Percentiles rank a stretch among this genome's conserved stretches.
phyloP scores from a whole-genome alignment of 2,888 invertebrate genomes.

The Brachynemurus nebulosus region DNA sequence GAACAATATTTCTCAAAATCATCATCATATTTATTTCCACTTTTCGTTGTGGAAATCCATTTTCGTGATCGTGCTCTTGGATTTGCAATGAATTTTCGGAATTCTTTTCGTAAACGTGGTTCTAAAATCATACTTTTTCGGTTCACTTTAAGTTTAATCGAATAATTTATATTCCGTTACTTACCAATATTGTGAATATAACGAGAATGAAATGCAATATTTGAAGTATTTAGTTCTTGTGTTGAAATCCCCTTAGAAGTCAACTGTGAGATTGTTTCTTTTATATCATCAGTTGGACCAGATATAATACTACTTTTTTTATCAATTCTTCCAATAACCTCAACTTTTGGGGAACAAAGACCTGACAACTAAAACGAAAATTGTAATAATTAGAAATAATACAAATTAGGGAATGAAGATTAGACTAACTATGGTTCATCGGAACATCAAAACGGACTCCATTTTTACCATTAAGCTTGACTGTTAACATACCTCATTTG shows the following conservation, averaged over 20 bases:
- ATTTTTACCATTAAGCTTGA: too few species aligned
- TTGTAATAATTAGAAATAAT: background rate
- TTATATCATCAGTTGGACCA: slow-evolving; percentile 56
- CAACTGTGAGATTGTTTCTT: slow-evolving; percentile 48
- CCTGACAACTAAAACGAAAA: slow-evolving; percentile 30
- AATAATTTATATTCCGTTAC: background rate
- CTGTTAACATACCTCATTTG: too few species aligned
- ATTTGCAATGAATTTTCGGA: slow-evolving; percentile 47
- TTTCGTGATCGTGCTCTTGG: slow-evolving; percentile 53
- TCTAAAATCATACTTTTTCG: slow-evolving; percentile 21
- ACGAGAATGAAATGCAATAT: slow-evolving; percentile 80
- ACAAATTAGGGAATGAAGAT: background rate
- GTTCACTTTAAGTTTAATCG: background rate
- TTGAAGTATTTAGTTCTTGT: slow-evolving; percentile 68
- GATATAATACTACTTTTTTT: too few species aligned
- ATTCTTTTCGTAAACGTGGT: slow-evolving; percentile 46
- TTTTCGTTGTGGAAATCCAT: slow-evolving; percentile 71
- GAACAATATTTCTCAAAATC: slow-evolving; percentile 56
- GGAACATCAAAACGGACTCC: too few species aligned
- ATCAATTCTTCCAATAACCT: slow-evolving; percentile 79
- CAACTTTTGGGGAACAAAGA: slow-evolving; percentile 57
- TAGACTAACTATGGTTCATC: too few species aligned
- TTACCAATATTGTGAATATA: slow-evolving; percentile 54
- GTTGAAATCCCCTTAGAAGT: slow-evolving; percentile 63
- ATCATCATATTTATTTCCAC: slow-evolving; percentile 51